Evolutionary conservation across 2,888 invertebrate species (phyloP), one percentile per base, ranked within the genome.

Genomic region (Apotomis capreana): DNA sequence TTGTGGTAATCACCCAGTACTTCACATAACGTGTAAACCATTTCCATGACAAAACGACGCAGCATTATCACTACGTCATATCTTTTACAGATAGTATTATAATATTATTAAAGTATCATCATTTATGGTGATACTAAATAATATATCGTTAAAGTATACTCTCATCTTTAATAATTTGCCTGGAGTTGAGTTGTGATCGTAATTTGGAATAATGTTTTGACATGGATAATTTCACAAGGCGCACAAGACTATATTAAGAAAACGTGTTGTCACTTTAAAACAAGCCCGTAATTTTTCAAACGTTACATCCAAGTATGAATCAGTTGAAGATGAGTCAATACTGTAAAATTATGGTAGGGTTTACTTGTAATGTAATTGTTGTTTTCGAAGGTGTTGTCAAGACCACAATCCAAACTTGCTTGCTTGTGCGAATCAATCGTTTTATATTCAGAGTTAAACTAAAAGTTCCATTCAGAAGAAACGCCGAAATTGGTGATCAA

Each of bases 31-130:
- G 54, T 57, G 68, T 58, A 63, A 51, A 62, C 72, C 72, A 54
- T 72, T 72, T 68, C 63, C 68, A 68, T 68, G 68, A 72, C 72
- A 72, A 72, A 72, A 63, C 68, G 72, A 68, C 46, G 44, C 59
- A 46, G 36, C 54, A 46, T 55, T 68, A 68, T 72, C 71, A 68
- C 68, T 62, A 13, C 62, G 57, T 57, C 68, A 68, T 72, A 68
- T 58, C 49, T 68, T 68, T 62, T 68, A 68, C 67, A 52, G 68
- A 62, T 68, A 62, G 51, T 64, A 13, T 55, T 70, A 69, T 62
- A 40, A 36, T 69, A 57, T 52, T 40, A 58, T 70, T 57, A 55
- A 51, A 55, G 69, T 69, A 55, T 55, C 44, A 46, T 46, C 65
- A 57, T 69, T 55, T 49, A 37, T 69, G 13, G 40, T 55, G 13